These are phyloP conservation scores for Triplophysa rosa DNA, from an alignment of 2,113 vertebrate species.

Conservation along the genomic window DNA sequence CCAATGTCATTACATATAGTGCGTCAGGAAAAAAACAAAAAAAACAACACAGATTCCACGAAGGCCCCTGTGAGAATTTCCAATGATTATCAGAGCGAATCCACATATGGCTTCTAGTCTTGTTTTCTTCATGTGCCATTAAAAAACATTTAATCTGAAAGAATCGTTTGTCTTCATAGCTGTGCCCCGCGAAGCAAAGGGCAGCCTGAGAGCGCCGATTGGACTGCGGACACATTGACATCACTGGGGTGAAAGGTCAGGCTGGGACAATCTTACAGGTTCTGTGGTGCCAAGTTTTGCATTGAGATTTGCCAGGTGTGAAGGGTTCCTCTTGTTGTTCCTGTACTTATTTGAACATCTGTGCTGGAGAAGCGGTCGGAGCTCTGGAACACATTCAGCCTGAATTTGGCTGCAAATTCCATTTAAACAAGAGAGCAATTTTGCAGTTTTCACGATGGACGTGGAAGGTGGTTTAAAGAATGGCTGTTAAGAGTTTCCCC, in stretches of 20 bases:
- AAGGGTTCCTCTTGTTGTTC: constrained; percentile 74
- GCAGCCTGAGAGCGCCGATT: constrained; percentile 80
- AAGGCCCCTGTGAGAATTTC: constrained; percentile 74
- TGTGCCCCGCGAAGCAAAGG: constrained; percentile 80
- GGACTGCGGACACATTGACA: constrained; percentile 76
- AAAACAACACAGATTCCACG: constrained; percentile 63
- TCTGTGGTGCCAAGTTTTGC: constrained; percentile 75
- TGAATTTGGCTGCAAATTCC: constrained; percentile 60
- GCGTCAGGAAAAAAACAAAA: constrained; percentile 63
- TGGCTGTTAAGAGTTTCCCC: not conserved
- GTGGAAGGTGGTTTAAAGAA: constrained; percentile 34
- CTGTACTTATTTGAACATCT: constrained; percentile 75
- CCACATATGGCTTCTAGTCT: constrained; percentile 86
- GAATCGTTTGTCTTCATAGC: constrained; percentile 95
- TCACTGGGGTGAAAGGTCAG: constrained; percentile 76
- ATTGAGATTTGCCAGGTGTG: constrained; percentile 77
- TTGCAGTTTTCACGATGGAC: constrained; percentile 46
- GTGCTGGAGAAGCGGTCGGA: constrained; percentile 57
- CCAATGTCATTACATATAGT: constrained; percentile 16
- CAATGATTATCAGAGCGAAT: constrained; percentile 84
- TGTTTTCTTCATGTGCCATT: constrained; percentile 85
- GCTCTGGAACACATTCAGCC: constrained; percentile 61
- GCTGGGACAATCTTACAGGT: constrained; percentile 69
- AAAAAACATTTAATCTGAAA: constrained; percentile 93
- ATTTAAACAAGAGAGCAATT: constrained; percentile 62